Percentiles rank a stretch among this genome's conserved stretches.
Evolutionary conservation across 30 jellyfish, hydroid and myxozoan species (phyloP).

Genomic region (Aurelia aurita): DNA sequence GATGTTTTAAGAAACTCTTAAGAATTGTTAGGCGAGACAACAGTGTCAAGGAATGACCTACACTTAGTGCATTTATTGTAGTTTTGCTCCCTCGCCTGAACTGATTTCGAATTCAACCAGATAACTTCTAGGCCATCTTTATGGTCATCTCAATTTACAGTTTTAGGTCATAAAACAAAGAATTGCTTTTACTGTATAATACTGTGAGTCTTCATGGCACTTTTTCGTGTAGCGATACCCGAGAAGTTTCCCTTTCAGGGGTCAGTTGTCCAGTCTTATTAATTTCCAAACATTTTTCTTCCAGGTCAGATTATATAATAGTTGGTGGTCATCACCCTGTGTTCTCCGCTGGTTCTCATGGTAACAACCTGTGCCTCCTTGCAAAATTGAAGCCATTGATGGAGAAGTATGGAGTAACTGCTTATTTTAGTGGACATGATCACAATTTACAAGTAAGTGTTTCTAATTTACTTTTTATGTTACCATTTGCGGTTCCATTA

Average conservation of each 20-base stretch:
- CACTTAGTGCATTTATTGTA: too few relatives aligned
- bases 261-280: neutral
- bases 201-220: too few relatives aligned
- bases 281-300: neutral
- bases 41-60: too few relatives aligned
- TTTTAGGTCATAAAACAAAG: too few relatives aligned
- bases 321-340: conserved; percentile 98
- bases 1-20: too few relatives aligned
- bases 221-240: too few relatives aligned
- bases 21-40: too few relatives aligned
- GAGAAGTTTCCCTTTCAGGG: neutral
- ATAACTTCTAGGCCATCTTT: too few relatives aligned
- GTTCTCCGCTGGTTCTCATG: conserved; percentile 93
- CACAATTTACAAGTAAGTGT: conserved; percentile 88
- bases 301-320: conserved; percentile 87
- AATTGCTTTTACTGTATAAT: too few relatives aligned
- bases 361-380: conserved; percentile 86
- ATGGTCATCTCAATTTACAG: too few relatives aligned
- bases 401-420: conserved; percentile 88
- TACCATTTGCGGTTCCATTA: neutral
- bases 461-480: neutral
- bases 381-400: conserved; percentile 78
- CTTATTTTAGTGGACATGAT: conserved; percentile 99
- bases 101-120: too few relatives aligned
- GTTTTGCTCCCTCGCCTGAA: too few relatives aligned